These are phyloP conservation scores for Amorpha juglandis DNA, from an alignment of 2,888 invertebrate genomes.

Conservation along the genomic window DNA sequence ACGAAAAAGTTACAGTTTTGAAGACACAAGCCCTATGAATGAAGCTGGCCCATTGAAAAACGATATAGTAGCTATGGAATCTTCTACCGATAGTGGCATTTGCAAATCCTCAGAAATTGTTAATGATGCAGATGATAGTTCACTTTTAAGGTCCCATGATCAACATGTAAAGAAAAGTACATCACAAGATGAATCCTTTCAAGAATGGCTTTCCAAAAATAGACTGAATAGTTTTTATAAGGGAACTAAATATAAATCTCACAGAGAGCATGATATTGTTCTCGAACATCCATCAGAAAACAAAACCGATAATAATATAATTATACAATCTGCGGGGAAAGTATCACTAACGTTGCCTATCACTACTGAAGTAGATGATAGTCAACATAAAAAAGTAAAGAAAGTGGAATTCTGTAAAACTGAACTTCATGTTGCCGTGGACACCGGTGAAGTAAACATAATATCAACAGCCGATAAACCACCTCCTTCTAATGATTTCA, in stretches of 20 bases:
- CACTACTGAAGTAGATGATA: slow-evolving; percentile 58
- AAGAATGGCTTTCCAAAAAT: slow-evolving; percentile 75
- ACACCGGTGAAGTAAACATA: slow-evolving; percentile 93
- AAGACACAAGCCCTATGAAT: slow-evolving; percentile 69
- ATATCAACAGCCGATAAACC: slow-evolving; percentile 95
- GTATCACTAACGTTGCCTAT: slow-evolving; percentile 73
- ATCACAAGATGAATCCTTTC: slow-evolving; percentile 66
- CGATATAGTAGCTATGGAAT: slow-evolving; percentile 85
- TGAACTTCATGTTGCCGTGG: slow-evolving; percentile 94
- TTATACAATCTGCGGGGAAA: slow-evolving; percentile 71
- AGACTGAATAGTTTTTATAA: slow-evolving; percentile 58
- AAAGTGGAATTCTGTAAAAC: slow-evolving; percentile 95
- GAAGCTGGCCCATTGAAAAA: slow-evolving; percentile 66
- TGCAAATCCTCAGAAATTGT: slow-evolving; percentile 89
- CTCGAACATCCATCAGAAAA: slow-evolving; percentile 58
- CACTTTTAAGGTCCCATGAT: slow-evolving; percentile 43
- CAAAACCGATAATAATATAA: slow-evolving; percentile 63
- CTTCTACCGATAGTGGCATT: slow-evolving; percentile 91
- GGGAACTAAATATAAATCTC: slow-evolving; percentile 55
- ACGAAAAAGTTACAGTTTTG: slow-evolving; percentile 91
- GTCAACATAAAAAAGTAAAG: slow-evolving; percentile 79
- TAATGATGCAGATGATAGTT: slow-evolving; percentile 60
- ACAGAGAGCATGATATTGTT: slow-evolving; percentile 57
- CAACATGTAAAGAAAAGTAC: slow-evolving; percentile 46
- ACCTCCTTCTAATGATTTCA: slow-evolving; percentile 91